phyloP scores from a whole-genome alignment of 1,140 invertebrate genomes.

The Bombus waltoni region DNA sequence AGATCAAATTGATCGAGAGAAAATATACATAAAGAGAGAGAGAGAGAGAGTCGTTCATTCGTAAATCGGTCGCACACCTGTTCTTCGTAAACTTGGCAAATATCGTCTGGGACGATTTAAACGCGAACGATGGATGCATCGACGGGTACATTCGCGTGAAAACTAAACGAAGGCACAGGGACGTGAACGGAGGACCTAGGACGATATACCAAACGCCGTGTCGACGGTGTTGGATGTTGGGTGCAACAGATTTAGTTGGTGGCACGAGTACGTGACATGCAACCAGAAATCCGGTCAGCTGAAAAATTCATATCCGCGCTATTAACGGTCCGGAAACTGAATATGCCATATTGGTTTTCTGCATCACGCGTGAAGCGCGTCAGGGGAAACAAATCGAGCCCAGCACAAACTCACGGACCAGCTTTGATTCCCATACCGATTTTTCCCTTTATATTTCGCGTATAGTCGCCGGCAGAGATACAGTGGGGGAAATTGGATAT shows the following conservation, averaged over 20 bases:
- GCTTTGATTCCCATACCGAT: neutral
- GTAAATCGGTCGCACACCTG: neutral
- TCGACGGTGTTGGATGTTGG: neutral
- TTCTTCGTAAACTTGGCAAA: slow-evolving; percentile 5
- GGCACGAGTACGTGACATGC: neutral
- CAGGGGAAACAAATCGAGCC: slow-evolving; percentile 9
- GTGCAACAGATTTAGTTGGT: neutral
- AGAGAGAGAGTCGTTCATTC: neutral
- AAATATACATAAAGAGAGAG: neutral
- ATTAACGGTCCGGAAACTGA: slow-evolving; percentile 49
- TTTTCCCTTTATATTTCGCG: neutral
- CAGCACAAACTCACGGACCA: neutral
- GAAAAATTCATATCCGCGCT: slow-evolving; percentile 50
- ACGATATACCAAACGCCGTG: neutral
- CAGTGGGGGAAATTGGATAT: neutral
- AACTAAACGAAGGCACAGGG: neutral
- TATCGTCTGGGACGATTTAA: slow-evolving; percentile 9
- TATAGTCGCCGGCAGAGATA: neutral
- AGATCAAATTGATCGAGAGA: slow-evolving; percentile 33
- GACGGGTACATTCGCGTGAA: neutral
- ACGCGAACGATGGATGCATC: slow-evolving; percentile 2
- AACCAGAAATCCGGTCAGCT: slow-evolving; percentile 27
- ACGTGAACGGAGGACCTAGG: neutral
- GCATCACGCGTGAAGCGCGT: slow-evolving; percentile 18
- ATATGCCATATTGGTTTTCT: slow-evolving; percentile 35